phyloP scores from a whole-genome alignment of 2,113 vertebrate species.

The Crotalus viridis region DNA sequence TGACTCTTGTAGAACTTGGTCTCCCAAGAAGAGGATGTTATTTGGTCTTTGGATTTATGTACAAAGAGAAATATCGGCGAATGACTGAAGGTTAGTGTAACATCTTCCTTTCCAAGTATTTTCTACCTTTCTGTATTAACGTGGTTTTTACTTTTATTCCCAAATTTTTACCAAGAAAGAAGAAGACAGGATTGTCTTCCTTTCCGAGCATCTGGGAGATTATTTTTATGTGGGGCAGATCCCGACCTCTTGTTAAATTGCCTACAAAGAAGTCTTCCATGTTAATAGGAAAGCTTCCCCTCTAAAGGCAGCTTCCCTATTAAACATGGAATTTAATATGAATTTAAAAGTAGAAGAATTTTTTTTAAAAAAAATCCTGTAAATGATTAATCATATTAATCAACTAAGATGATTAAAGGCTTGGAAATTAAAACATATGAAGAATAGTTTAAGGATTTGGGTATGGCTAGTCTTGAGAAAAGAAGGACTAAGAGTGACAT shows the following conservation, averaged over 20 bases:
- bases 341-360: not conserved
- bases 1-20: constrained; percentile 76
- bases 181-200: not conserved
- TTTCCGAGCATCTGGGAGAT: not conserved
- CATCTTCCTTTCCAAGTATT: constrained; percentile 21
- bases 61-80: constrained; percentile 81
- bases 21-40: constrained; percentile 79
- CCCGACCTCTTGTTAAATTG: not conserved
- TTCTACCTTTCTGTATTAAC: not conserved
- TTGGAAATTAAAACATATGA: not conserved
- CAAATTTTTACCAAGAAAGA: not conserved
- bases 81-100: constrained; percentile 79
- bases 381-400: not conserved
- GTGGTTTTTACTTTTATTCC: not conserved
- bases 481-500: not conserved
- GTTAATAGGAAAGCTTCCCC: not conserved
- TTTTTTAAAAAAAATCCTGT: not conserved
- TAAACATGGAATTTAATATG: not conserved
- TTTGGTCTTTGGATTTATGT: constrained; percentile 78
- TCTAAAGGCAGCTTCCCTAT: not conserved
- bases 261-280: not conserved
- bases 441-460: not conserved
- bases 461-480: not conserved
- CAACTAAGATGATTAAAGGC: not conserved
- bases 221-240: not conserved